Base-by-base conservation (phyloP, 2,888 invertebrate genomes). In the Drosophila lutescens region DNA sequence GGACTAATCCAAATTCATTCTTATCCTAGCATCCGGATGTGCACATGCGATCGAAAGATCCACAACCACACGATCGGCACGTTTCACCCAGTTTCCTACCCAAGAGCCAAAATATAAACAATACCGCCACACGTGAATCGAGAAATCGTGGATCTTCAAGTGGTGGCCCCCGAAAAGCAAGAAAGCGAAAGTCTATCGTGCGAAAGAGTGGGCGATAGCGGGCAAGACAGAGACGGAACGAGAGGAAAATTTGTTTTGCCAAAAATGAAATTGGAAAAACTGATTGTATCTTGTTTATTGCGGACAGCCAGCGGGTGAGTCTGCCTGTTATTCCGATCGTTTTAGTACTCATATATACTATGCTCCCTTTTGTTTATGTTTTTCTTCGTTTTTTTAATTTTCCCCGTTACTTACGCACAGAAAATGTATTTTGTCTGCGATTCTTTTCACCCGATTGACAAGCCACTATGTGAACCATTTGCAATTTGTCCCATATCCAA, bases 251-350 rank as follows among this genome's bases (percentile, higher is more conserved):
- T 44, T 60, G 30, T 61, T 58, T 32, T 32, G 55, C 46, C 46
- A 40, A 61, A 55, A 56, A 8, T 34, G 47, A 47, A 41, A 54
- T 26, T 47, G 47, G 63, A 15, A 41, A 62, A 70, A 62, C 65
- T 56, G 59, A 73, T 60, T 72, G 6, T 40, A 72, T 59, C 65
- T 72, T 65, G 72, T 73, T 65, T 65, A 54, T 63, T 54, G 63
- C 63, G 53, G 66, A 63, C 66, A 63, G 13, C 17, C 47, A 26
- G 26, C 8, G 53, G 26, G 40, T 53, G 51, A 65, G 53, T 65
- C 62, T 38, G 51, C 9, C 30, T 34, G 32, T 53, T 65, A 62
- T 65, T 65, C 34, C 51, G 32, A 65, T 61, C 38, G 59, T 12
- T 53, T 32, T 17, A 53, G 54, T 55, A 41, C 50, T 13, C 34